These are phyloP conservation scores for Andrena bucephala DNA, from an alignment of 2,888 invertebrate species.

Conservation along the genomic window DNA sequence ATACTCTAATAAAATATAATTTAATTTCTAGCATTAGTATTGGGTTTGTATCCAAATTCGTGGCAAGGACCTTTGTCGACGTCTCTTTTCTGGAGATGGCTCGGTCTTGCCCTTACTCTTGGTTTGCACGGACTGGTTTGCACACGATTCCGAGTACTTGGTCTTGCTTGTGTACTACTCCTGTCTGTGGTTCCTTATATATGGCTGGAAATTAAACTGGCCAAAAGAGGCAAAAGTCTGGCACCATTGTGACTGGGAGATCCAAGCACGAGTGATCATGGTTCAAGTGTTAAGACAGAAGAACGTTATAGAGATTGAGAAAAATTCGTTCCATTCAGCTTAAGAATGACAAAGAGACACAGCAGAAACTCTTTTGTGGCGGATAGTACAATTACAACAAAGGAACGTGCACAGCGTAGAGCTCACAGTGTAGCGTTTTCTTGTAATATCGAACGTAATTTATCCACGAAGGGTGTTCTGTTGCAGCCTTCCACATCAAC, in stretches of 20 bases:
- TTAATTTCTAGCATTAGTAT: slow-evolving; percentile 78
- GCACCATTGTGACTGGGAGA: slow-evolving; percentile 85
- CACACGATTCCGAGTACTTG: slow-evolving; percentile 85
- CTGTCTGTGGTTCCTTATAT: slow-evolving; percentile 86
- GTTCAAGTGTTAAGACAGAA: slow-evolving; percentile 61
- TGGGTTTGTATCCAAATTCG: slow-evolving; percentile 82
- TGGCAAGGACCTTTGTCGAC: slow-evolving; percentile 85
- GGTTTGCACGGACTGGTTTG: slow-evolving; percentile 88
- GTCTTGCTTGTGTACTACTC: slow-evolving; percentile 85
- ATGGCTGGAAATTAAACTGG: slow-evolving; percentile 86
- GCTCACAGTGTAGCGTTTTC: slow-evolving; percentile 72
- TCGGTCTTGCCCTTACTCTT: slow-evolving; percentile 87
- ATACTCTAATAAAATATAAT: background rate
- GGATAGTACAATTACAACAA: slow-evolving; percentile 4
- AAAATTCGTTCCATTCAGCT: slow-evolving; percentile 81
- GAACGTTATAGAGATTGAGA: slow-evolving; percentile 81
- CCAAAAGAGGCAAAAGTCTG: slow-evolving; percentile 85
- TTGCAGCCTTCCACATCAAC: slow-evolving; percentile 33
- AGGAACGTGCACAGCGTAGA: slow-evolving; percentile 52
- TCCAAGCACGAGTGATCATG: slow-evolving; percentile 57
- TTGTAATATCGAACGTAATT: slow-evolving; percentile 48
- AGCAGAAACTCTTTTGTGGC: slow-evolving; percentile 40
- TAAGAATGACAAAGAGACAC: slow-evolving; percentile 50
- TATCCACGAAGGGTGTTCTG: slow-evolving; percentile 10
- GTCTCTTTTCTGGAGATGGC: slow-evolving; percentile 86